Evolutionary conservation across 2,888 invertebrate species (phyloP).

Genomic region (Arge pagana): DNA sequence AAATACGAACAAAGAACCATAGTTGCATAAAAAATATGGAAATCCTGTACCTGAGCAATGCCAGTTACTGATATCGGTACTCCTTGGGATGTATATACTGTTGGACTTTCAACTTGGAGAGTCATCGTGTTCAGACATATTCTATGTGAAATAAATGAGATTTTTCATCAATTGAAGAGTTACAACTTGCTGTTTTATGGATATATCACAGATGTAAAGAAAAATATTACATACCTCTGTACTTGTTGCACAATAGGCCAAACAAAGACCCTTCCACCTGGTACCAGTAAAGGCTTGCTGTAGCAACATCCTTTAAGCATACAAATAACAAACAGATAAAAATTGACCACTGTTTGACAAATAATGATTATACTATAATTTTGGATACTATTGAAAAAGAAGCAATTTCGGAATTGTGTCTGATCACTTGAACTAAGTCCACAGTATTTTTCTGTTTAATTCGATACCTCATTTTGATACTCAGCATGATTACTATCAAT

Average conservation of each 20-base stretch:
- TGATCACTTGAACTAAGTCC: too few relatives aligned
- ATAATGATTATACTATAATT: too few relatives aligned
- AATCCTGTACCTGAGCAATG: conserved; percentile 88
- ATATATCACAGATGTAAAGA: background rate
- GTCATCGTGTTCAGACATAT: conserved; percentile 98
- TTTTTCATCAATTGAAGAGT: background rate
- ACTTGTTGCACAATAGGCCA: conserved; percentile 92
- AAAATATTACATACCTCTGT: conserved; percentile 65
- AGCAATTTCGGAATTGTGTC: background rate
- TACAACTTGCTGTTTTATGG: too few relatives aligned
- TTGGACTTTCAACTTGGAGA: conserved; percentile 91
- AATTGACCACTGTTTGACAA: conserved; percentile 3
- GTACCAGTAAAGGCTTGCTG: conserved; percentile 88
- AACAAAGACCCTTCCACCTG: conserved; percentile 96
- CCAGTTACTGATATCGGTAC: conserved; percentile 97
- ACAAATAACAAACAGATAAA: conserved; percentile 23
- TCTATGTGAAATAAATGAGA: conserved; percentile 59
- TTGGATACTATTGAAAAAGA: background rate
- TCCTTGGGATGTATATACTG: conserved; percentile 94
- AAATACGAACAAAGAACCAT: background rate
- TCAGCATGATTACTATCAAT: too few relatives aligned
- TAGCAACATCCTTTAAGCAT: conserved; percentile 88
- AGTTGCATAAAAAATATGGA: background rate
- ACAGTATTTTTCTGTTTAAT: too few relatives aligned
- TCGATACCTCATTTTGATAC: too few relatives aligned